Evolutionary conservation across 2,113 vertebrate genomes (phyloP), one percentile per base, ranked within the genome.

Genomic region (Zosterops hypoxanthus): DNA sequence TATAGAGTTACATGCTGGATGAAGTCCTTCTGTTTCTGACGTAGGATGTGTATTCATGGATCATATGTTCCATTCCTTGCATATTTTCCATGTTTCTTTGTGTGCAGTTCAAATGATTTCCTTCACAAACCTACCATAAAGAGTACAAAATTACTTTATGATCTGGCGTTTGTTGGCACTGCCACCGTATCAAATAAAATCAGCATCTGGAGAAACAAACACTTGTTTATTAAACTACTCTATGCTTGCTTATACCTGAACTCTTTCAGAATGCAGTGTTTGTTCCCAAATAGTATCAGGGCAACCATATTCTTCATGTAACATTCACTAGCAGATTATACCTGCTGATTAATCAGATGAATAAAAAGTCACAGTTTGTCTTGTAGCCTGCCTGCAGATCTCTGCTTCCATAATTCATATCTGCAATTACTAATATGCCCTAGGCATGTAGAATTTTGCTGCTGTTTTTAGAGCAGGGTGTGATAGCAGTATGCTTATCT

Each of bases 71-170:
- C 57, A 88, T 96, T 95, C 61, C 50, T 82, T 55, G 52, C 90
- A 93, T 95, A 93, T 79, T 97, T 96, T 95, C 88, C 82, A 6
- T 66, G 65, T 79, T 88, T 88, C 69, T 69, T 65, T 83, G 63
- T 36, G 16, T 50, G 82, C 49, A 72, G 50, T 76, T 92, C 46
- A 84, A 92, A 86, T 78, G 0, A 86, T 60, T 83, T 91, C 44
- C 60, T 66, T 77, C 52, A 68, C 18, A 25, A 71, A 92, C 91
- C 70, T 87, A 59, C 88, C 68, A 64, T 36, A 87, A 24, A 60
- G 61, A 91, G 52, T 64, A 78, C 31, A 76, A 69, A 65, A 82
- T 82, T 72, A 46, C 86, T 90, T 86, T 87, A 76, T 3, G 16
- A 44, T 76, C 26, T 85, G 7, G 23, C 65, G 20, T 94, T 80